Evolutionary conservation across 1,140 invertebrate genomes (phyloP).

Genomic region (Ceratina calcarata): DNA sequence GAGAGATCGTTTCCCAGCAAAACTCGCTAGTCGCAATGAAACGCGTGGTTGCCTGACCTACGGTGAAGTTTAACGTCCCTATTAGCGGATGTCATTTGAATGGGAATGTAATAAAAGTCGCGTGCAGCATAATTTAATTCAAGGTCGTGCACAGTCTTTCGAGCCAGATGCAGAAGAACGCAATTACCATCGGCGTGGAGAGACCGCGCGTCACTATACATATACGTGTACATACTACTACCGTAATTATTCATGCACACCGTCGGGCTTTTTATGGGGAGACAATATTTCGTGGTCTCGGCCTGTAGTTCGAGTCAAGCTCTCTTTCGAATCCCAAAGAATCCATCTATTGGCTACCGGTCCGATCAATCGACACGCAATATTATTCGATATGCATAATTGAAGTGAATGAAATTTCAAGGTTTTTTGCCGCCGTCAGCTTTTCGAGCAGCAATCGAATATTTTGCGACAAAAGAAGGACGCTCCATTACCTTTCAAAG

Average conservation of each 20-base stretch:
- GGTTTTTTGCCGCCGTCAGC: constrained; percentile 2
- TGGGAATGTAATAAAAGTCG: constrained; percentile 65
- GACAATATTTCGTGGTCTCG: constrained; percentile 21
- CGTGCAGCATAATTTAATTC: constrained; percentile 63
- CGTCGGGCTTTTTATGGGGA: constrained; percentile 13
- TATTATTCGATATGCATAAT: constrained; percentile 41
- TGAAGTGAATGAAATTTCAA: constrained; percentile 17
- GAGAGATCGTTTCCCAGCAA: neutral
- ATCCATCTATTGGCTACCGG: constrained; percentile 6
- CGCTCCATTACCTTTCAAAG: too few relatives aligned
- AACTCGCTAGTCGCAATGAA: constrained; percentile 15
- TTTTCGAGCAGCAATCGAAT: neutral
- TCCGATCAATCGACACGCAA: neutral
- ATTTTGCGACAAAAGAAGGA: too few relatives aligned
- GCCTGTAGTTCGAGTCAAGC: neutral
- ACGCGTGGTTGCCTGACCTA: constrained; percentile 45
- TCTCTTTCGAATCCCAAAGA: constrained; percentile 7
- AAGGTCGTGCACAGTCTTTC: constrained; percentile 53
- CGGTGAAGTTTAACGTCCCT: constrained; percentile 52
- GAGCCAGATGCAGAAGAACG: constrained; percentile 41
- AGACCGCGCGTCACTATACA: neutral
- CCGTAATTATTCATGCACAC: constrained; percentile 15
- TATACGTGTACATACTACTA: neutral
- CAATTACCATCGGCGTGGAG: constrained; percentile 21
- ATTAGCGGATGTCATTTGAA: constrained; percentile 64